Conservation (phyloP, 2,888 invertebrate genomes). For the Chrysomela aeneicollis region DNA sequence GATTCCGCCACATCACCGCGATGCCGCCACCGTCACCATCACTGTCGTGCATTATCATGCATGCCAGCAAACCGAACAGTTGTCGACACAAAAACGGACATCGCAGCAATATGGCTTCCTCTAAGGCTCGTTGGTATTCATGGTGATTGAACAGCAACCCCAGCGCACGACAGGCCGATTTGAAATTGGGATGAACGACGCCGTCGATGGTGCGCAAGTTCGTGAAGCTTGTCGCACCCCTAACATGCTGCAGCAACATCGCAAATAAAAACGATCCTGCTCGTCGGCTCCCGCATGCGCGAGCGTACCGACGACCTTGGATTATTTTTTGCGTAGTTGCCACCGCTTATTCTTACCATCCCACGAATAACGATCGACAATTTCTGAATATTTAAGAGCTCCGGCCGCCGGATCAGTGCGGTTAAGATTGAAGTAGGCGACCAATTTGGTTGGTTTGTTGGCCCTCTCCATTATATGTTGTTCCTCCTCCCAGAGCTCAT, state of each 20-base stretch:
- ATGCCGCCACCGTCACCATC: background rate
- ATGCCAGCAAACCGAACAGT: background rate
- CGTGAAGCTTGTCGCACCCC: background rate
- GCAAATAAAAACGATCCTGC: background rate
- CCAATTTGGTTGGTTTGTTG: too few relatives aligned
- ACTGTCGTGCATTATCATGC: background rate
- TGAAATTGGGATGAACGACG: too few relatives aligned
- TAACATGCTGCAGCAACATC: background rate
- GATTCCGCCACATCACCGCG: background rate
- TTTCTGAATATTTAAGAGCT: too few relatives aligned
- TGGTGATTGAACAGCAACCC: background rate
- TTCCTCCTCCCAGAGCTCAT: too few relatives aligned
- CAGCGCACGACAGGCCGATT: background rate
- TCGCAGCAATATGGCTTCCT: background rate
- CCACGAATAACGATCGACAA: too few relatives aligned
- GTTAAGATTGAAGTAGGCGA: too few relatives aligned
- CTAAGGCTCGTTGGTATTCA: background rate
- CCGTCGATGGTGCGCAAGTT: background rate
- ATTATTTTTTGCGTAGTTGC: too few relatives aligned
- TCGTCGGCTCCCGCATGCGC: too few relatives aligned
- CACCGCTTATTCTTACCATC: too few relatives aligned
- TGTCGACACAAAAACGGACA: background rate
- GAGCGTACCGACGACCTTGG: too few relatives aligned
- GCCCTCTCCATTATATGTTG: too few relatives aligned
- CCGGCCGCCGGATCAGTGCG: too few relatives aligned